Evolutionary conservation across 2,888 invertebrate genomes (phyloP), one percentile per base, ranked within the genome.

Genomic region (Drosophila anceps): DNA sequence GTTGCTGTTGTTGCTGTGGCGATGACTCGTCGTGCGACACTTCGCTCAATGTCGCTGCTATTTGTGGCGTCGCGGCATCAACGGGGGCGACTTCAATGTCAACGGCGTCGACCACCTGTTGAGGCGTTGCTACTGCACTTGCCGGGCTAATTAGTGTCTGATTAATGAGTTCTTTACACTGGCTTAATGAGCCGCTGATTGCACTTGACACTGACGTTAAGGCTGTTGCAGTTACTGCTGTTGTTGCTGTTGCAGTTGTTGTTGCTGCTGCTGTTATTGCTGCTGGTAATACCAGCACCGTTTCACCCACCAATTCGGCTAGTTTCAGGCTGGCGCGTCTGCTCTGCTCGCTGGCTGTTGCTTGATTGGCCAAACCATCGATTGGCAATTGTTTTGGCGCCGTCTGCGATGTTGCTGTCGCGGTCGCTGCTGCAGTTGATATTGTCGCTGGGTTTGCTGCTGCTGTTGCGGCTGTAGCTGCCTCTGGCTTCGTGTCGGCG

Each of bases 141-240:
- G 58, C 65, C 70, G 64, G 80, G 69, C 61, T 76, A 63, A 65
- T 76, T 68, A 44, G n/a, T 27, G 61, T 33, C 69, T 88, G 90
- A 90, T 81, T 74, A 72, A 85, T 90, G 85, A 61, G 85, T 87
- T 90, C 76, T 79, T 88, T 88, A 83, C 73, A 76, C 78, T 77
- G 82, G 67, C 43, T 72, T 48, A 63, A 71, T 67, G 70, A 57
- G 54, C 61, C 72, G 65, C 39, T 65, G 46, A 64, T 63, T 66
- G 43, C 68, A 44, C 37, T 60, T 58, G 74, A 50, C 64, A 44
- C 29, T 12, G 50, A 4, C 31, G 50, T 50, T 31, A 4, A 50
- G 18, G 18, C 33, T 31, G 69, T 12, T 63, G 59, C 43, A 41
- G 41, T 53, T 48, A 43, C 12, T n/a, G 57, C 15, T 54, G 64